These are phyloP conservation scores for Sebastes taczanowskii DNA, from an alignment of 2,797 vertebrate genomes.

Conservation along the genomic window DNA sequence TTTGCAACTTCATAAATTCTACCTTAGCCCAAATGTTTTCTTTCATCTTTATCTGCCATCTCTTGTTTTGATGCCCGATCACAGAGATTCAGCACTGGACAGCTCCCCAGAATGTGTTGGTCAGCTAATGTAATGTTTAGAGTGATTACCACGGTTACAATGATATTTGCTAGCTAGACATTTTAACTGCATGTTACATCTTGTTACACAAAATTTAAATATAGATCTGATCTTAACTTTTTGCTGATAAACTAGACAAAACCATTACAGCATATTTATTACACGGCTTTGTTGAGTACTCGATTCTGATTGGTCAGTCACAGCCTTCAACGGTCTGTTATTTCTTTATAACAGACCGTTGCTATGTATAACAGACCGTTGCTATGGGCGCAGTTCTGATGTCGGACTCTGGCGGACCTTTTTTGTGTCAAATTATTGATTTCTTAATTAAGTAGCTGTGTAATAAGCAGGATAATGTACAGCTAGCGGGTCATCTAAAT, in stretches of 20 bases:
- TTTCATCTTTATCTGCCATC: not conserved
- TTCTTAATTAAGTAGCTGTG: too few relatives aligned
- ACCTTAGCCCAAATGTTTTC: not conserved
- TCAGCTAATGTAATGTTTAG: not conserved
- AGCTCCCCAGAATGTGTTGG: not conserved
- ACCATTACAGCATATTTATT: not conserved
- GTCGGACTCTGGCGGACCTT: rapidly evolving
- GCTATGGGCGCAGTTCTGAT: too few relatives aligned
- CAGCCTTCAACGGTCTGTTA: too few relatives aligned
- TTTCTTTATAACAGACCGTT: too few relatives aligned
- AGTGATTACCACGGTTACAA: not conserved
- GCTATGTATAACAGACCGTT: too few relatives aligned
- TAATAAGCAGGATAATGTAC: too few relatives aligned
- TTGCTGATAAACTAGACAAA: not conserved
- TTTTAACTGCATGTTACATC: not conserved
- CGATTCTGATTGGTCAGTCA: too few relatives aligned
- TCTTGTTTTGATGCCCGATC: not conserved
- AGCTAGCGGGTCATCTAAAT: too few relatives aligned
- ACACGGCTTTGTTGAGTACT: too few relatives aligned
- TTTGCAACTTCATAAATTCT: not conserved
- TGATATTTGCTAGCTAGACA: not conserved
- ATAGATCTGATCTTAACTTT: not conserved
- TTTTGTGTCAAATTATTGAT: too few relatives aligned
- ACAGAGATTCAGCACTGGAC: conserved; percentile 6
- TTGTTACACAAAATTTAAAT: not conserved